phyloP scores from a whole-genome alignment of 2,888 invertebrate genomes.

The Troglohyphantes excavatus region DNA sequence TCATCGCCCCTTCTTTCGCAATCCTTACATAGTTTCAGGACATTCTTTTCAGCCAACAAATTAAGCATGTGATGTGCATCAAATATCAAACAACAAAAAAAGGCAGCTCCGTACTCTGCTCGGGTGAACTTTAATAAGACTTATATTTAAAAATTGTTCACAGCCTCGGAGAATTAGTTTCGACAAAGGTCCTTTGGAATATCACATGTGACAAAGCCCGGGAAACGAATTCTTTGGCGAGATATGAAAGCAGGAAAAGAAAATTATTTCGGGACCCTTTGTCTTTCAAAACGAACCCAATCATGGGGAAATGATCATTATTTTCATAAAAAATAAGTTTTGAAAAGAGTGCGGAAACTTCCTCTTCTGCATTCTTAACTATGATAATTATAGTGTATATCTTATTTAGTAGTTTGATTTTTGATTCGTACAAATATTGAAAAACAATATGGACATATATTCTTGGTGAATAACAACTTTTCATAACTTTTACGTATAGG shows the following conservation, averaged over 20 bases:
- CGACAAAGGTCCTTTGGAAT: conserved; percentile 37
- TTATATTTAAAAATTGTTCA: conserved; percentile 30
- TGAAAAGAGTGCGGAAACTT: background rate
- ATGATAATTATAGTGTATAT: background rate
- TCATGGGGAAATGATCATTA: background rate
- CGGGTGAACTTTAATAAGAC: conserved; percentile 38
- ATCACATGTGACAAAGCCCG: background rate
- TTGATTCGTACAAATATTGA: too few relatives aligned
- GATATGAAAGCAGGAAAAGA: background rate
- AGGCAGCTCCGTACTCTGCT: background rate
- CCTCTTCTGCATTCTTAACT: background rate
- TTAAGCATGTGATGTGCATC: conserved; percentile 22
- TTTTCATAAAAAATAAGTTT: background rate
- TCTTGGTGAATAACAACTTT: too few relatives aligned
- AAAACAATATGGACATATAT: too few relatives aligned
- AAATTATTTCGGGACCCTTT: background rate
- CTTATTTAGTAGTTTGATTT: too few relatives aligned
- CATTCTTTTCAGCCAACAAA: conserved; percentile 51
- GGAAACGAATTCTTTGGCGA: conserved; percentile 37
- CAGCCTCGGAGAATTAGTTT: conserved; percentile 14
- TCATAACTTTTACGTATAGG: too few relatives aligned
- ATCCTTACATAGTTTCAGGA: conserved; percentile 37
- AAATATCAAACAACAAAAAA: conserved; percentile 47
- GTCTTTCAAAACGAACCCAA: background rate
- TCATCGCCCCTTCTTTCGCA: background rate